Evolutionary conservation across 1,140 invertebrate genomes (phyloP).

Genomic region (Mya arenaria): DNA sequence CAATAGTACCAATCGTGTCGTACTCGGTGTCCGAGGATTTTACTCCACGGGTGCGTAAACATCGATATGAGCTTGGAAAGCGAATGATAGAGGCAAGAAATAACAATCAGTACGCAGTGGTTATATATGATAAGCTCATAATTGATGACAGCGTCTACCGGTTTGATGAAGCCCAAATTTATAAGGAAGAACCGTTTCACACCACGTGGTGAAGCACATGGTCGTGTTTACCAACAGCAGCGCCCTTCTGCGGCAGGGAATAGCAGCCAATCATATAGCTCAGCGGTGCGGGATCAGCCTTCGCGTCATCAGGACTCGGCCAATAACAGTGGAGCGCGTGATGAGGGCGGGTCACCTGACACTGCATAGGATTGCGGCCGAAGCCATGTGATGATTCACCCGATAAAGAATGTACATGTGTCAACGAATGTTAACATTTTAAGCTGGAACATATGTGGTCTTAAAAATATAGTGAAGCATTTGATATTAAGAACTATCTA

Average conservation of each 20-base stretch:
- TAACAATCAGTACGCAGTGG: background rate
- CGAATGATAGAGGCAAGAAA: background rate
- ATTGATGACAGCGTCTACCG: background rate
- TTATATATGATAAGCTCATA: background rate
- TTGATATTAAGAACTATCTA: too few relatives aligned
- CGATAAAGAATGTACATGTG: too few relatives aligned
- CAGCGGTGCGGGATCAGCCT: background rate
- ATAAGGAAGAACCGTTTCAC: background rate
- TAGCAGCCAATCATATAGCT: too few relatives aligned
- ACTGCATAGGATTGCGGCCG: too few relatives aligned
- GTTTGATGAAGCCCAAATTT: background rate
- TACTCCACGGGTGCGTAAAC: background rate
- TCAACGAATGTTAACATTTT: too few relatives aligned
- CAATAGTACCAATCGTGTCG: too few relatives aligned
- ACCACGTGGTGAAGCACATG: background rate
- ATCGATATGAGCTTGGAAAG: background rate
- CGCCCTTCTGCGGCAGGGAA: background rate
- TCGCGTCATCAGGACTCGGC: background rate
- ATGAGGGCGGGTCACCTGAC: background rate
- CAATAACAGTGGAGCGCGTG: background rate
- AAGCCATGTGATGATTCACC: too few relatives aligned
- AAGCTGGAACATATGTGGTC: too few relatives aligned
- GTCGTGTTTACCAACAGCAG: background rate
- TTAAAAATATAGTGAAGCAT: too few relatives aligned
- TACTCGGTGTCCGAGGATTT: background rate